Evolutionary conservation across 1,140 invertebrate species (phyloP), one percentile per base, ranked within the genome.

Genomic region (Elysia chlorotica): DNA sequence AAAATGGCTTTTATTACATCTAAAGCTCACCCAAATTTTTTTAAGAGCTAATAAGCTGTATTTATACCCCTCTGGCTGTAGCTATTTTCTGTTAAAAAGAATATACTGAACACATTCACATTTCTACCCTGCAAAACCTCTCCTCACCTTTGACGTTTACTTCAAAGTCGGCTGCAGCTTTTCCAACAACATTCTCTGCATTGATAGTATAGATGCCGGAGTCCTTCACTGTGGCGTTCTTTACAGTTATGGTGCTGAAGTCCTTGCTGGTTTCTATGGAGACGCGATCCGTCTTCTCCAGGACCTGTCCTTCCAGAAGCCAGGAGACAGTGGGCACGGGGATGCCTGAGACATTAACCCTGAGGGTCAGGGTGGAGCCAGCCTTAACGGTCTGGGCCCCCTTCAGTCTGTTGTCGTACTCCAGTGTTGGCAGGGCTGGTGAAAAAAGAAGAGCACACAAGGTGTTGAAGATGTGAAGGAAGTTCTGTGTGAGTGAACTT

Each of bases 251-350:
- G 10, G 79, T 82, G 33, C 81, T 81, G 71, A 79, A 78, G 23
- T 75, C 77, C n/a, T 80, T 80, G 30, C 71, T 82, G 30, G 79
- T 85, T 25, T 86, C 86, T 30, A 83, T 79, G 37, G 71, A 81
- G 25, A 83, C 73, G 48, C 79, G 74, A 28, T 80, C 69, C 62
- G 80, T 78, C 41, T 81, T 79, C 56, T 84, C 80, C 17, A 87
- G 65, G 68, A 90, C 90, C 62, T 91, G 89, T 6, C 91, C 91
- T 79, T 95, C 92, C 81, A 94, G 93, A 10, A 90, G 91, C 97
- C 98, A 99, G 79, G 93, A 91, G 74, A 97, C 92, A 2, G 89
- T 93, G 0, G 98, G 98, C 66, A 92, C 93, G 2, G 98, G 98
- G 33, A 96, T 94, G 73, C 97, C 98, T 76, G 93, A 92, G 65